Conservation (phyloP, 2,888 invertebrate species). For the Stenichneumon culpator region DNA sequence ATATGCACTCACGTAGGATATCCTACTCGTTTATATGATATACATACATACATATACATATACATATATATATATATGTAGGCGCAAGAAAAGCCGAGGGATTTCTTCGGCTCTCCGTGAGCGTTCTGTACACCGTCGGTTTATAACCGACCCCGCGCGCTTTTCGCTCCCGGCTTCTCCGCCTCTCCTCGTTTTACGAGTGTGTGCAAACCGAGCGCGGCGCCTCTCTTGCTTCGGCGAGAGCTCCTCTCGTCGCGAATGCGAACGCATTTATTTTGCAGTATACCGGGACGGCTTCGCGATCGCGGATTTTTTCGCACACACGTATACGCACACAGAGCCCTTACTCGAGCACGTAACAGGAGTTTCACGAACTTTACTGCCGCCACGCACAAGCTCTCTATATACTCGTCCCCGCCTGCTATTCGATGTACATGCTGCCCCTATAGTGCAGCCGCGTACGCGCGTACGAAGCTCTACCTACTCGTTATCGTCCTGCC, state of each 20-base stretch:
- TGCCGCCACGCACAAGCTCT: constrained; percentile 31
- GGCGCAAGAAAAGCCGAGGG: constrained; percentile 10
- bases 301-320: constrained; percentile 31
- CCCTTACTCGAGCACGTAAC: constrained; percentile 5
- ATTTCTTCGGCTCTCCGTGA: constrained; percentile 8
- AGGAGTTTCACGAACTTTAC: constrained; percentile 40
- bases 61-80: constrained; percentile 5
- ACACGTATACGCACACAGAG: neutral
- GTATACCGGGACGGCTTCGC: constrained; percentile 23
- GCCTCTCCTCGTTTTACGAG: constrained; percentile 33
- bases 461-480: constrained; percentile 21
- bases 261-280: constrained; percentile 44
- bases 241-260: constrained; percentile 23
- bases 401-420: constrained; percentile 6
- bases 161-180: constrained; percentile 6
- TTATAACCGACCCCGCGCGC: constrained; percentile 44
- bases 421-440: constrained; percentile 1
- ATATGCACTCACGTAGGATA: neutral
- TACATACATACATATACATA: too few relatives aligned
- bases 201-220: constrained; percentile 28
- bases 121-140: constrained; percentile 16
- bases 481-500: constrained; percentile 23
- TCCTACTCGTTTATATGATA: neutral
- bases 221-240: neutral
- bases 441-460: constrained; percentile 6